A percentile compares a stretch with the other conserved stretches of the same genome.
Evolutionary conservation across 1,140 invertebrate genomes (phyloP).

Genomic region (Drosophila arawakana): DNA sequence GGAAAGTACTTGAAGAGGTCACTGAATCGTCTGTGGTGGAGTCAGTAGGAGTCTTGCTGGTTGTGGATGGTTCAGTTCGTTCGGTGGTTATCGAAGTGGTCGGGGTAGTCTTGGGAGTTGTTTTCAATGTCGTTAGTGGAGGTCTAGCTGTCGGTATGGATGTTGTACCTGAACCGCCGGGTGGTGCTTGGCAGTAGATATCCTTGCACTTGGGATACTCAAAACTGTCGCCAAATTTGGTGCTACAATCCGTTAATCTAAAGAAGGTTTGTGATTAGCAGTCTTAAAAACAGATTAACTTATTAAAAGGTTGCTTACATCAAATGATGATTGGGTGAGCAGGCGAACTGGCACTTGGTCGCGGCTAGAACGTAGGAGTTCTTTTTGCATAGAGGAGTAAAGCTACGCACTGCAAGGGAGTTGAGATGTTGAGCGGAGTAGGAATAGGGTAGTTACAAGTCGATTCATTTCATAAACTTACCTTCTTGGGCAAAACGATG

Average conservation of each 20-base stretch:
- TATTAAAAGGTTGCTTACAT: conserved; percentile 7
- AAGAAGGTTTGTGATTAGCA: no score
- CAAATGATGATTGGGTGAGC: not conserved
- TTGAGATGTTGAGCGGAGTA: not conserved
- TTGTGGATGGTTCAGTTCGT: not conserved
- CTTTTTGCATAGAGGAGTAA: not conserved
- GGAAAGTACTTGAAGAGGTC: no score
- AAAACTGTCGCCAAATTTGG: not conserved
- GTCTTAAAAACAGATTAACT: not conserved
- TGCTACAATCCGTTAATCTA: not conserved
- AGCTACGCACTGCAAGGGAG: not conserved
- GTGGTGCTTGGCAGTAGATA: conserved; percentile 15
- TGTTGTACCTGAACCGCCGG: conserved; percentile 5
- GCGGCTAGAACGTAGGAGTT: not conserved
- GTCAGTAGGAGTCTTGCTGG: not conserved
- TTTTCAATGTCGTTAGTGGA: conserved; percentile 4
- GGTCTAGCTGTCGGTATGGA: conserved; percentile 13
- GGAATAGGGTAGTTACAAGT: no score
- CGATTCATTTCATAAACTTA: conserved; percentile 3
- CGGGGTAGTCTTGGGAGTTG: not conserved
- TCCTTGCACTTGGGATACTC: conserved; percentile 28
- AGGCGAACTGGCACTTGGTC: conserved; percentile 3
- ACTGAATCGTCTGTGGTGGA: no score
- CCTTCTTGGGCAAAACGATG: not conserved
- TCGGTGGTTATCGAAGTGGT: not conserved